Evolutionary conservation across 2,113 vertebrate species (phyloP).

Genomic region (rabbit (Oryctolagus cuniculus)): mOryCun1.1 NC_091438.1:83580001-83580500

Average conservation of each 20-base stretch:
- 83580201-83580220: conserved; percentile 61
- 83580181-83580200: conserved; percentile 54
- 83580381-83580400: conserved; percentile 84
- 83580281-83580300: conserved; percentile 76
- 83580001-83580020: not conserved
- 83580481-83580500: conserved; percentile 50
- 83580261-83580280: conserved; percentile 57
- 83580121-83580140: conserved; percentile 45
- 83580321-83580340: conserved; percentile 63
- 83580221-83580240: conserved; percentile 65
- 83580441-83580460: conserved; percentile 71
- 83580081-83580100: conserved; percentile 4
- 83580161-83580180: conserved; percentile 48
- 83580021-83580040: not conserved
- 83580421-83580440: conserved; percentile 83
- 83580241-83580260: conserved; percentile 65
- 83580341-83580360: conserved; percentile 81
- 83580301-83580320: conserved; percentile 69
- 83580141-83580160: conserved; percentile 71
- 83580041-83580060: not conserved
- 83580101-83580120: not conserved
- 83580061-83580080: conserved; percentile 5
- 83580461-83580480: conserved; percentile 65
- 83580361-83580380: conserved; percentile 85
- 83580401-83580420: conserved; percentile 84